Evolutionary conservation across 1,140 invertebrate species (phyloP), one percentile per base, ranked within the genome.

Genomic region (Drosophila sulfurigaster): DNA sequence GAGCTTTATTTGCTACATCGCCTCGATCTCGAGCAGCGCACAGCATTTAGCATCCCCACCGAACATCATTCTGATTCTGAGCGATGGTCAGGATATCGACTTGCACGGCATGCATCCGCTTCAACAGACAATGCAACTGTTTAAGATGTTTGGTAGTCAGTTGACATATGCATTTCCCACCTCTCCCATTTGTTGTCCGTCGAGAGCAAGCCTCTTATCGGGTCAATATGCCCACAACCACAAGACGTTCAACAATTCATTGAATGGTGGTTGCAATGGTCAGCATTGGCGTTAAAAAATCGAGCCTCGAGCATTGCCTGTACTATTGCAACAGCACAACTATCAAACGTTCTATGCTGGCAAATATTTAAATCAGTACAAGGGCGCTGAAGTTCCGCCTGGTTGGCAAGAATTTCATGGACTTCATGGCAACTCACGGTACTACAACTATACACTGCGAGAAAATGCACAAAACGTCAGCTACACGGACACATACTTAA

Each of bases 141-240:
- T 97, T 80, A 95, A 92, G 5, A 92, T 94, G 58, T 81, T 94
- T 70, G 96, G 96, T 32, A 94, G 94, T 5, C 95, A 94, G 7
- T 97, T 96, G 91, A 93, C 92, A 5, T 96, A 97, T 93, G 95
- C 96, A 95, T 97, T 95, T 93, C 95, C 95, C 1, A 95, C 95
- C 48, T 96, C 96, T 0, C 97, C 97, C 7, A 94, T 98, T 45
- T 98, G 97, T 91, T 98, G 98, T 89, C 98, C 98, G n/a, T 98
- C 97, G 90, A 94, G 98, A 51, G 96, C 97, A 7, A 96, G 96
- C 38, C 95, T 99, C 46, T 93, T 99, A 11, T 97, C 97, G 0
- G 98, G 98, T 32, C 94, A 94, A 68, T 98, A 98, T 92, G 94
- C 96, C 0, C 97, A 98, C 89, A 98, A 98, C 93, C 96, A 97